These are phyloP conservation scores for Platysternon megacephalum DNA, from an alignment of 2,113 vertebrate species.

Conservation along the genomic window DNA sequence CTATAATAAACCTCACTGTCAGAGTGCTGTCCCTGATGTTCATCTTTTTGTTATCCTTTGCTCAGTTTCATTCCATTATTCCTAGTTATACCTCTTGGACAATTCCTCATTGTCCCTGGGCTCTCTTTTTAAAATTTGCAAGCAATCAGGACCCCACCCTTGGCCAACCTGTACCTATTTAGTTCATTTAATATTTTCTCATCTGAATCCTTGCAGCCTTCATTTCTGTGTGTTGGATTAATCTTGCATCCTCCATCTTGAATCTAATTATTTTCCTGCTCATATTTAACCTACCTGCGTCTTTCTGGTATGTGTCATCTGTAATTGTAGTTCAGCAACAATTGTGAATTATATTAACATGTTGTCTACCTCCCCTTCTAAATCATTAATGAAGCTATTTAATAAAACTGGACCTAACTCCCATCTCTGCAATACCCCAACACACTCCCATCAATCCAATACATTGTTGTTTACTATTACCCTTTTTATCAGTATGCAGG, in stretches of 20 bases:
- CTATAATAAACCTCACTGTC: not conserved
- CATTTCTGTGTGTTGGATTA: not conserved
- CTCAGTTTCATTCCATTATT: not conserved
- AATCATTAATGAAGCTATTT: not conserved
- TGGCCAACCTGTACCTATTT: not conserved
- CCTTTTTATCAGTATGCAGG: not conserved
- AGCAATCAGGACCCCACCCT: not conserved
- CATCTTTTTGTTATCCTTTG: not conserved
- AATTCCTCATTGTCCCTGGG: not conserved
- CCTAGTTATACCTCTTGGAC: not conserved
- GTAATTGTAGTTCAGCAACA: not conserved
- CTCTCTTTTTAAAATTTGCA: not conserved
- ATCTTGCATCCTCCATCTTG: not conserved
- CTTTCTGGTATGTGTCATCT: not conserved
- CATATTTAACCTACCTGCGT: not conserved
- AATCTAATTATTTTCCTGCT: not conserved
- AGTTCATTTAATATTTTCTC: not conserved
- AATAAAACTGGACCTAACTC: not conserved
- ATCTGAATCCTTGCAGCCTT: not conserved
- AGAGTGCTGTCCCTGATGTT: not conserved
- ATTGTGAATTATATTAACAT: not conserved
- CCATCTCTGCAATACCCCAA: not conserved
- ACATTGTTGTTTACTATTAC: not conserved
- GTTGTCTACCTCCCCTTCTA: not conserved
- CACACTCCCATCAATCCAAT: not conserved